Evolutionary conservation across 2,888 invertebrate species (phyloP).

Genomic region (Lacanobia oleracea): DNA sequence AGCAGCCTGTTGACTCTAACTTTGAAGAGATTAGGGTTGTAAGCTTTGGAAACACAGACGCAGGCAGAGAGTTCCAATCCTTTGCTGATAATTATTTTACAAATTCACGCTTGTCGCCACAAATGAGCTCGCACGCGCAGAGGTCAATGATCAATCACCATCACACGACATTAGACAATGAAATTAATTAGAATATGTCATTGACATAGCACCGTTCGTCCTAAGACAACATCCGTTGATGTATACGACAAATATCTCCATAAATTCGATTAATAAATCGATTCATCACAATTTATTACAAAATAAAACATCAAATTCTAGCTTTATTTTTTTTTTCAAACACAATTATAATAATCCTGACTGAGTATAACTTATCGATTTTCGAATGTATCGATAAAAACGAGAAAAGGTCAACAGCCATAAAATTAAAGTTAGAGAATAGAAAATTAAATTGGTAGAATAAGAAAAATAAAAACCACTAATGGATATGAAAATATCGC

Average conservation of each 20-base stretch:
- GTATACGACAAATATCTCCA: constrained; percentile 37
- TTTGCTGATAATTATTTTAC: constrained; percentile 6
- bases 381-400: constrained; percentile 47
- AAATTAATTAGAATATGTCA: neutral
- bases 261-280: constrained; percentile 39
- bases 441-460: constrained; percentile 44
- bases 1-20: too few species aligned
- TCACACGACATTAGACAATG: neutral
- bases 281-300: constrained; percentile 49
- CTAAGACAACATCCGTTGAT: constrained; percentile 23
- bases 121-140: neutral
- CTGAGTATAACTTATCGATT: constrained; percentile 56
- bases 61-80: too few species aligned
- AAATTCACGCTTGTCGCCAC: constrained; percentile 20
- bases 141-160: constrained; percentile 50
- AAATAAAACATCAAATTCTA: constrained; percentile 34
- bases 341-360: constrained; percentile 44
- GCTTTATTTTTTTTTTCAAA: constrained; percentile 13
- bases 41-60: too few species aligned
- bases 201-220: constrained; percentile 4
- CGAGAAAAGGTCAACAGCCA: constrained; percentile 70
- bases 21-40: too few species aligned
- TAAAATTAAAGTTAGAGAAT: constrained; percentile 60
- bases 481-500: constrained; percentile 48
- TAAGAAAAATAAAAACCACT: constrained; percentile 21